These are phyloP conservation scores for Terebella lapidaria DNA, from an alignment of 2,888 invertebrate genomes.

Conservation along the genomic window DNA sequence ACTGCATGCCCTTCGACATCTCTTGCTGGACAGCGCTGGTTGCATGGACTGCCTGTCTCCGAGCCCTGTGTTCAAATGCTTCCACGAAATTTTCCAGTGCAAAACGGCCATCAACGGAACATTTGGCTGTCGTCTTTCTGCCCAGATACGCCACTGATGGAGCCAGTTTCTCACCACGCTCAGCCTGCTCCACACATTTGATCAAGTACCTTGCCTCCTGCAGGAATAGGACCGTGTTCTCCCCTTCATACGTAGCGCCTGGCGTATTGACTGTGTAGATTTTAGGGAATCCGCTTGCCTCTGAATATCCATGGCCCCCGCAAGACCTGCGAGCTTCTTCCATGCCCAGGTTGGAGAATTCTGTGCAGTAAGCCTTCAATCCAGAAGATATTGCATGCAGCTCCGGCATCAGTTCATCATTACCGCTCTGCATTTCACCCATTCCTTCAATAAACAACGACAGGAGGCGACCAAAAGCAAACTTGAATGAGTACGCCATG, in stretches of 20 bases:
- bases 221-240: slow-evolving; percentile 86
- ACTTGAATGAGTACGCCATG: too few relatives aligned
- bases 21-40: too few relatives aligned
- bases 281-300: slow-evolving; percentile 70
- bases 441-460: too few relatives aligned
- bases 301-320: slow-evolving; percentile 85
- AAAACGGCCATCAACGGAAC: background rate
- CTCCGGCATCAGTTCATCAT: too few relatives aligned
- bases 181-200: background rate
- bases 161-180: background rate
- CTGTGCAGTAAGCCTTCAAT: slow-evolving; percentile 79
- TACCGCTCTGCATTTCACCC: too few relatives aligned
- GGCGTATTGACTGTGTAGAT: slow-evolving; percentile 81
- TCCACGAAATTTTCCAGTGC: background rate
- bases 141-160: background rate
- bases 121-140: background rate
- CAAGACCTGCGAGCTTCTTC: slow-evolving; percentile 83
- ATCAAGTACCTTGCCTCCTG: slow-evolving; percentile 68
- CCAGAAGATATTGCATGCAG: slow-evolving; percentile 87
- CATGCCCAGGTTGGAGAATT: slow-evolving; percentile 69
- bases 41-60: background rate
- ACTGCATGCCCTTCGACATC: too few relatives aligned
- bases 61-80: background rate
- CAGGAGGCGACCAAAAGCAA: too few relatives aligned
- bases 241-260: slow-evolving; percentile 91